Base-by-base conservation (phyloP, 2,113 vertebrate genomes). In the Alethe castanea region DNA sequence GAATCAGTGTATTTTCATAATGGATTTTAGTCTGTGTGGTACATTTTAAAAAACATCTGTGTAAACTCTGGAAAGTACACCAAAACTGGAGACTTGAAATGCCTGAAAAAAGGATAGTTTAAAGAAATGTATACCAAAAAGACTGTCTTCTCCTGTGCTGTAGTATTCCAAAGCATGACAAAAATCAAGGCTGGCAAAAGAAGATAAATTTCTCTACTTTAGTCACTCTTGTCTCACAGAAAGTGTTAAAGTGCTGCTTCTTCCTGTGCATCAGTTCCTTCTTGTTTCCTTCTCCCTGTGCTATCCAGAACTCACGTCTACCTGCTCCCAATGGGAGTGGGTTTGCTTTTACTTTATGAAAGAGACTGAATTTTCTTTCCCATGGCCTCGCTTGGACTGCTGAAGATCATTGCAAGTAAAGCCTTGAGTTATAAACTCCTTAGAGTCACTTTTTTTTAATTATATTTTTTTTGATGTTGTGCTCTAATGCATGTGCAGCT, bases 331-430 rank as follows among this genome's bases (percentile, higher is more conserved):
- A 31, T 59, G 40, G 54, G 2, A 2, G n/a, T 80, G 62, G 22
- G 33, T 40, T 90, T 90, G 69, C 52, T 59, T 40, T 13, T 40
- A 40, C 40, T 70, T 48, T 48, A 9, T 35, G 44, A 66, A 77
- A 66, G 77, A 40, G 14, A 0, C 45, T 14, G 50, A 54, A 18
- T 81, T 88, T 91, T 62, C 38, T 86, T 23, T 89, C 33, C 33
- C 7, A 0, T 59, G 19, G 22, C 22, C 29, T 74, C 25, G 3
- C 71, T 71, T 16, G 0, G 0, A 19, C 50, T 71, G 16, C 59
- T 5, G 38, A 44, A 89, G 64, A 35, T 59, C 5, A 14, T 56
- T 56, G 12, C 36, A 70, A 78, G 31, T 76, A 62, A 94, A 90
- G 23, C 36, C 19, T 56, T 52, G 45, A 83, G 23, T 73, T 91